Conservation (phyloP, 2,888 invertebrate species). For the Orchesella flavescens region DNA sequence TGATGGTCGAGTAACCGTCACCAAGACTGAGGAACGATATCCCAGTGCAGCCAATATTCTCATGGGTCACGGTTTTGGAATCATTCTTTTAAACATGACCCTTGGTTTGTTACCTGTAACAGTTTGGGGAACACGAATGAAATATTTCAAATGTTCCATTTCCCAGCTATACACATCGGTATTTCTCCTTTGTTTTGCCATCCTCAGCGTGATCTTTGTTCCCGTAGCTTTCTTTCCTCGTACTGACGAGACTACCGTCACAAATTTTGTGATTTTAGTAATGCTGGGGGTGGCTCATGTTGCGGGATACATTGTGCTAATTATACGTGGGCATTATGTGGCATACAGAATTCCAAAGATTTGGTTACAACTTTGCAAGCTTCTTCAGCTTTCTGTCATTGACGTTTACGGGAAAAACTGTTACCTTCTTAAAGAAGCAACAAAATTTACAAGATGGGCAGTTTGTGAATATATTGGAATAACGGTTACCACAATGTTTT, state of each 20-base stretch:
- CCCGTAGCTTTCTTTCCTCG: slow-evolving; percentile 10
- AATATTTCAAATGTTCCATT: slow-evolving; percentile 61
- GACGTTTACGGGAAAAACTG: slow-evolving; percentile 63
- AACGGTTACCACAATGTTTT: background rate
- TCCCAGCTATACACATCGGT: slow-evolving; percentile 63
- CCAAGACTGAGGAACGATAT: slow-evolving; percentile 52
- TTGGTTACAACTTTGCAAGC: slow-evolving; percentile 63
- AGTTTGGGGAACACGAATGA: slow-evolving; percentile 56
- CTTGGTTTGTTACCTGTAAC: slow-evolving; percentile 68
- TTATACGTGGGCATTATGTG: slow-evolving; percentile 63
- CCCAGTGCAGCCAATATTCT: slow-evolving; percentile 59
- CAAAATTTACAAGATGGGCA: slow-evolving; percentile 31
- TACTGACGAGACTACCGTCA: background rate
- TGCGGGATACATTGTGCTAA: slow-evolving; percentile 60
- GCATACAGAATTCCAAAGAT: slow-evolving; percentile 57
- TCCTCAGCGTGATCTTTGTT: slow-evolving; percentile 58
- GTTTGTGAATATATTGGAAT: slow-evolving; percentile 24
- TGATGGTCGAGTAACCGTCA: slow-evolving; percentile 34
- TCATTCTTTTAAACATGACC: slow-evolving; percentile 67
- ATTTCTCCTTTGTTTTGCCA: slow-evolving; percentile 51
- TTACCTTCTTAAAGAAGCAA: slow-evolving; percentile 26
- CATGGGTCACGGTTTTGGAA: slow-evolving; percentile 59
- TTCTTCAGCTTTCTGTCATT: slow-evolving; percentile 62
- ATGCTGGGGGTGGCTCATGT: slow-evolving; percentile 56
- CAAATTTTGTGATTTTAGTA: slow-evolving; percentile 47